Base-by-base conservation (phyloP, 1,140 invertebrate genomes). In the Maniola jurtina region DNA sequence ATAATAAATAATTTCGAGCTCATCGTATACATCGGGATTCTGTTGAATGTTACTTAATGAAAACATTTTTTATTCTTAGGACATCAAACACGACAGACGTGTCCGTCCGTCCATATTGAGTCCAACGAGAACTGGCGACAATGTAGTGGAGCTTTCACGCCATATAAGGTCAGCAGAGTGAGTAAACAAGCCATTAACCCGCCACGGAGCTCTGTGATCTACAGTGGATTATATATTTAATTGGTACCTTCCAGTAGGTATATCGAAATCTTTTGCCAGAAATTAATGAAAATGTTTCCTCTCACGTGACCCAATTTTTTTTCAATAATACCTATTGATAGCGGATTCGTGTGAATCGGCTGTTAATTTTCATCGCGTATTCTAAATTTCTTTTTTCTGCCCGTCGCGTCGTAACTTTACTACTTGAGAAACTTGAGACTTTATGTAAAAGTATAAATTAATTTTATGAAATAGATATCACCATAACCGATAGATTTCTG, bases 141-240 rank as follows among this genome's bases (percentile, higher is more conserved):
- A 86, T 86, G 76, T 77, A 64, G 72, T 80, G 77, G 66, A 75
- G 83, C 88, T 90, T 88, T 90, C 86, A 83, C 88, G 56, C 88
- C 88, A 71, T 88, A 90, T 90, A 88, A 73, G 81, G 86, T 64
- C 45, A 64, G 70, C 61, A 65, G 80, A 55, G 71, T 75, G 79
- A 82, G 80, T 85, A 86, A 84, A 86, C 84, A 83, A 79, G 76
- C 84, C 77, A 77, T 83, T 88, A 86, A 75, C 74, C 80, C 72
- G 75, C 69, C 68, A 71, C 74, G 70, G 71, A 68, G 75, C 69
- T 69, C 58, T 63, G 75, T 81, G 83, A 84, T 81, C 77, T 72
- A 70, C 70, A 57, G 75, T 71, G 81, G 84, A 84, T 88, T 88
- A 85, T 86, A 58, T 76, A 79, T 81, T 88, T 88, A 88, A 88